These are phyloP conservation scores for silkworm (Bombyx mori) DNA, from an alignment of 1,140 invertebrate species.

Conservation along the genomic window DNA sequence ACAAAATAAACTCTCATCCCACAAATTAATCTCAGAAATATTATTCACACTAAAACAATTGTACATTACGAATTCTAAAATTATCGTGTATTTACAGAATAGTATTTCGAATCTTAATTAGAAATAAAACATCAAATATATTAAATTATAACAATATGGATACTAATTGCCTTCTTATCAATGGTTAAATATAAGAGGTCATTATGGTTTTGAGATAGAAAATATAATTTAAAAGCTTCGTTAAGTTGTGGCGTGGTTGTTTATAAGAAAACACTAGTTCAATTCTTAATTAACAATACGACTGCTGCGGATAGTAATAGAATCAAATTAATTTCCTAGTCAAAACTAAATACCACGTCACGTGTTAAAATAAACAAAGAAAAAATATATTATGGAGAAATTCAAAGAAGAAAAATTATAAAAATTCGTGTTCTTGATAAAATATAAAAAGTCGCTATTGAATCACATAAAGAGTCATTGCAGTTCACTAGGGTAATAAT, in stretches of 20 bases:
- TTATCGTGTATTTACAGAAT: slow-evolving; percentile 64
- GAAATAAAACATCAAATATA: slow-evolving; percentile 72
- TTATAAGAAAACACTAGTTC: slow-evolving; percentile 9
- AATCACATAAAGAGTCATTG: slow-evolving; percentile 53
- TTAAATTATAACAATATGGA: slow-evolving; percentile 72
- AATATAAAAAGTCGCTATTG: neutral
- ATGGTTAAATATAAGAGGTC: slow-evolving; percentile 73
- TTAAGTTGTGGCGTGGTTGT: slow-evolving; percentile 39
- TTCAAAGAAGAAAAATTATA: neutral
- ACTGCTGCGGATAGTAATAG: neutral
- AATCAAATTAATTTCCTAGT: too few relatives aligned
- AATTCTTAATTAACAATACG: slow-evolving; percentile 9
- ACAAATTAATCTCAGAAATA: slow-evolving; percentile 58
- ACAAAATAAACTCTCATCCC: slow-evolving; percentile 46
- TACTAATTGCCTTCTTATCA: slow-evolving; percentile 71
- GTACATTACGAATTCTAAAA: slow-evolving; percentile 67
- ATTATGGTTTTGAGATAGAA: slow-evolving; percentile 69
- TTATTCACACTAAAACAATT: slow-evolving; percentile 71
- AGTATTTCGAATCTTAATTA: slow-evolving; percentile 65
- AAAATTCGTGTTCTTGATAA: neutral
- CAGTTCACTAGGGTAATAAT: slow-evolving; percentile 40
- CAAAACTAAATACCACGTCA: neutral
- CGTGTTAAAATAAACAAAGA: neutral
- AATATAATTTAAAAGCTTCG: slow-evolving; percentile 26
- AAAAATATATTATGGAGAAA: neutral